These are phyloP conservation scores for Epinotia nisella DNA, from an alignment of 2,888 invertebrate species.

Conservation along the genomic window DNA sequence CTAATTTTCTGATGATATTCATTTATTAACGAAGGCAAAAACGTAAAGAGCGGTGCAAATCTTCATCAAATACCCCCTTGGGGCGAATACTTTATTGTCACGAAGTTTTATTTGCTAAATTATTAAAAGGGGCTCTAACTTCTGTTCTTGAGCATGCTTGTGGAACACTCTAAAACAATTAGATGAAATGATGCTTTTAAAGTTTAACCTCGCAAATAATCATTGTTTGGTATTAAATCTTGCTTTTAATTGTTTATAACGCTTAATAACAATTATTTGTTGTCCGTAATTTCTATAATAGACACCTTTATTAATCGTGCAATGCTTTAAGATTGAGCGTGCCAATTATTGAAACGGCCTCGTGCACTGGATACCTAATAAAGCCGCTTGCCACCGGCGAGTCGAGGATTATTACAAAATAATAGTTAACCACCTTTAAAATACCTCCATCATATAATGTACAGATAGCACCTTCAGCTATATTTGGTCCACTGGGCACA, in stretches of 20 bases:
- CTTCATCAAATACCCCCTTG: slow-evolving; percentile 24
- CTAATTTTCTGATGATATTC: slow-evolving; percentile 13
- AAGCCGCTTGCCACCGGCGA: not conserved
- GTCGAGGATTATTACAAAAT: too few species aligned
- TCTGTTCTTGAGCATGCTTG: slow-evolving; percentile 21
- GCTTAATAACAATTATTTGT: not conserved
- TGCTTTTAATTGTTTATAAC: not conserved
- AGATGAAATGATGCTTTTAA: slow-evolving; percentile 15
- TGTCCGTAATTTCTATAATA: not conserved
- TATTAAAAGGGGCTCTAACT: slow-evolving; percentile 26
- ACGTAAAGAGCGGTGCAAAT: slow-evolving; percentile 25
- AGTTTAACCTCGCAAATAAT: slow-evolving; percentile 19
- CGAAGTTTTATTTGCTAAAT: slow-evolving; percentile 26
- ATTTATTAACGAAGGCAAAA: slow-evolving; percentile 25
- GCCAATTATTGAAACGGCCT: not conserved
- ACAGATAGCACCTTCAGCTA: not conserved
- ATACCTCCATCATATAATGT: not conserved
- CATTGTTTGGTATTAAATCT: not conserved
- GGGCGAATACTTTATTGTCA: slow-evolving; percentile 25
- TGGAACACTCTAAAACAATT: slow-evolving; percentile 21
- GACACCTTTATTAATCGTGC: not conserved
- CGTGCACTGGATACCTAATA: not conserved
- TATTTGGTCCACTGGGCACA: not conserved
- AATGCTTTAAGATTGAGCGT: not conserved
- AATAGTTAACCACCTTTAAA: too few species aligned